These are phyloP conservation scores for Mythimna pallens DNA, from an alignment of 2,888 invertebrate genomes.

Conservation along the genomic window DNA sequence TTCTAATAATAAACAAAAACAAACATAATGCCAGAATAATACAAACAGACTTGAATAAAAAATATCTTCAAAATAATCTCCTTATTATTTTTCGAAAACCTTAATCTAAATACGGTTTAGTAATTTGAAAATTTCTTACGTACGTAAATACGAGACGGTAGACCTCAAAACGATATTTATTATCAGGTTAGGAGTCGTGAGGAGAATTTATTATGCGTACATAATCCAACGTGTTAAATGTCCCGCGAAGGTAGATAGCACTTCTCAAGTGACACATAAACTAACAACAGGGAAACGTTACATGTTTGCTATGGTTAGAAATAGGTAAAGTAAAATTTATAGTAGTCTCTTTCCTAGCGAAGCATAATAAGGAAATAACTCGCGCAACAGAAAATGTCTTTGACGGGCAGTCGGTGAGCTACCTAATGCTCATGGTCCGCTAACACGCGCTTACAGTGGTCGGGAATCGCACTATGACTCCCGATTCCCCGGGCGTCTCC, in stretches of 20 bases:
- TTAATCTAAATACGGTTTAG: slow-evolving; percentile 16
- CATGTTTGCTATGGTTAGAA: slow-evolving; percentile 18
- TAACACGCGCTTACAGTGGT: too few species aligned
- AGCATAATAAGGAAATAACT: background rate
- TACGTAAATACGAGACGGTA: slow-evolving; percentile 26
- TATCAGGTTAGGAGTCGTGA: slow-evolving; percentile 45
- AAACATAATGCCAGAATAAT: background rate
- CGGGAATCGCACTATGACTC: too few species aligned
- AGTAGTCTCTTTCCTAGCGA: background rate
- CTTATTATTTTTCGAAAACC: background rate
- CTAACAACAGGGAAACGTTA: slow-evolving; percentile 27
- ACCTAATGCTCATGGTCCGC: too few species aligned
- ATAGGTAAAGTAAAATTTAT: background rate
- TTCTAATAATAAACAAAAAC: too few species aligned
- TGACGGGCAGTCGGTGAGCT: too few species aligned
- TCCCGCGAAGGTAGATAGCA: slow-evolving; percentile 51
- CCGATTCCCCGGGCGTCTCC: too few species aligned
- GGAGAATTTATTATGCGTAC: slow-evolving; percentile 55
- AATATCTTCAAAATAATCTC: background rate
- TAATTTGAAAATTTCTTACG: slow-evolving; percentile 29
- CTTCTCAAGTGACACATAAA: slow-evolving; percentile 40
- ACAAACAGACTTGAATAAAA: background rate
- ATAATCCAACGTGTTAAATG: slow-evolving; percentile 55
- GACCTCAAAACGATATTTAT: slow-evolving; percentile 55
- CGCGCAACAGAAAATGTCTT: too few species aligned